Percentiles rank a stretch among this genome's conserved stretches.
These are phyloP conservation scores for Neolamprologus modestus DNA, from an alignment of 2,113 vertebrate species.

Conservation along the genomic window DNA sequence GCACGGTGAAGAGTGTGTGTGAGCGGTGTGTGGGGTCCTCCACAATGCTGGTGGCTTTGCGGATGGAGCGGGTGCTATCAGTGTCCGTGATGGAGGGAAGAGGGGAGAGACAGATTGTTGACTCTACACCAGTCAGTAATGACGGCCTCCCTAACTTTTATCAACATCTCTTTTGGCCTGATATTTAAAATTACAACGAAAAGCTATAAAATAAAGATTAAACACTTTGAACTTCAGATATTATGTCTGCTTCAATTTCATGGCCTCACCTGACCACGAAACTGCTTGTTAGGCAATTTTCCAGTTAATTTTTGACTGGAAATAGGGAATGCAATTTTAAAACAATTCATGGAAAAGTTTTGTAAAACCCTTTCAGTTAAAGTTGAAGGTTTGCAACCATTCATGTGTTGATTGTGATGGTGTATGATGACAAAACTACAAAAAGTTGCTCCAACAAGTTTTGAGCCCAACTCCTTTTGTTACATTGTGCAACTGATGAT, in stretches of 20 bases:
- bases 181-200: background rate
- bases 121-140: background rate
- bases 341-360: background rate
- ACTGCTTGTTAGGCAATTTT: background rate
- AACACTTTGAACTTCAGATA: background rate
- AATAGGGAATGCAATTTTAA: background rate
- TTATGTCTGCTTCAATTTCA: background rate
- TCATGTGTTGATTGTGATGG: background rate
- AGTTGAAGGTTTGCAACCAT: background rate
- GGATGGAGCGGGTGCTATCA: background rate
- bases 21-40: background rate
- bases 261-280: background rate
- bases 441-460: background rate
- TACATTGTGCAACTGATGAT: background rate
- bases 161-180: background rate
- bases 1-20: background rate
- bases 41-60: background rate
- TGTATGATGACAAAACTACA: background rate
- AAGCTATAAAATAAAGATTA: background rate
- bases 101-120: background rate
- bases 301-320: background rate
- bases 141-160: background rate
- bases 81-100: background rate
- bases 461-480: background rate
- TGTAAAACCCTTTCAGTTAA: background rate